Evolutionary conservation across 2,113 vertebrate genomes (phyloP), one percentile per base, ranked within the genome.

Genomic region (Clarias magur): DNA sequence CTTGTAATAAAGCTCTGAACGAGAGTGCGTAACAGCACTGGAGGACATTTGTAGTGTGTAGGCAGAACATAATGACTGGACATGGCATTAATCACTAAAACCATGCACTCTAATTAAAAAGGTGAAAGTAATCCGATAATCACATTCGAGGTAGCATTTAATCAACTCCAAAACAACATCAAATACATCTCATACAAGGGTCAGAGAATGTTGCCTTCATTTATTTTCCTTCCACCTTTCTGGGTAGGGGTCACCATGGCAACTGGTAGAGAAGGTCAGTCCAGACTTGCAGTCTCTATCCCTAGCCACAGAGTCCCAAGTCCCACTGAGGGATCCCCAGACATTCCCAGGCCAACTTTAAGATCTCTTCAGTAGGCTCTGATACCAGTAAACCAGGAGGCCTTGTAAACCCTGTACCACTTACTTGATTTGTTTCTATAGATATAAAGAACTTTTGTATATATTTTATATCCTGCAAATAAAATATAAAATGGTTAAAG

Each of bases 1-100:
- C 62, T 23, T 87, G 54, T 87, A 76, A 85, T 80, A 80, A 88
- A 88, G n/a, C 60, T 85, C 65, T 30, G 25, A 23, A 80, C 17
- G n/a, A 85, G 80, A 27, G 42, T 21, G 62, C 23, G 82, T 82
- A 62, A 68, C 75, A 76, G 82, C 34, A 82, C 38, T 2, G 16
- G n/a, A 70, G 67, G 57, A 63, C 42, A 80, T 82, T 59, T 65
- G 68, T 78, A 80, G 21, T 81, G 86, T 48, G 88, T 73, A 54
- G 27, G 68, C 11, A 65, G 63, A 65, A 79, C 27, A 19, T 80
- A 72, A 34, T 60, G 38, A 67, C 16, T 80, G 62, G 59, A 84
- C 63, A 80, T 48, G 88, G 56, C 17, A 80, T 56, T 70, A 70
- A 57, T 83, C 53, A 83, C 54, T 70, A 48, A 85, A 87, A 86